These are phyloP conservation scores for Apis cerana DNA, from an alignment of 1,140 invertebrate species.

Conservation along the genomic window DNA sequence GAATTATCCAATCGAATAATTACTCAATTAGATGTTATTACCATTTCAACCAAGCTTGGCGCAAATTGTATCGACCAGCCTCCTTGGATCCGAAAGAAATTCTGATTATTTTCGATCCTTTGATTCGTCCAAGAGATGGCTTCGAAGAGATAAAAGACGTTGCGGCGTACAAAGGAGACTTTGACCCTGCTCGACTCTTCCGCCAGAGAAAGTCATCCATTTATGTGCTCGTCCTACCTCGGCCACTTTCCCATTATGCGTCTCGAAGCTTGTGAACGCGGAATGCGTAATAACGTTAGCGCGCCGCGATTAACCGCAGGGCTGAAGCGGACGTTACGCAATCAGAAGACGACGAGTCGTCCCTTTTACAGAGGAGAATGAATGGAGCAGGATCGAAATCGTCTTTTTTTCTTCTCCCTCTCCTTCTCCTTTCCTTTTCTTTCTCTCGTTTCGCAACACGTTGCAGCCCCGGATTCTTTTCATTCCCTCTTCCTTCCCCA, in stretches of 20 bases:
- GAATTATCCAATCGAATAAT: too few species aligned
- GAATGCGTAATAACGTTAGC: conserved; percentile 32
- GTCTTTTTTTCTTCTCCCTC: not conserved
- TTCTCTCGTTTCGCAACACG: not conserved
- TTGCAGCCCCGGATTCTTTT: not conserved
- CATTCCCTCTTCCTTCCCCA: not conserved
- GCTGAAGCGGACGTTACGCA: conserved; percentile 6
- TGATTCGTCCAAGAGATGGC: not conserved
- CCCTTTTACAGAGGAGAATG: not conserved
- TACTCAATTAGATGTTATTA: too few species aligned
- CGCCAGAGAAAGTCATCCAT: conserved; percentile 34
- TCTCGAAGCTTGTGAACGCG: conserved; percentile 24
- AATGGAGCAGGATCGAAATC: not conserved
- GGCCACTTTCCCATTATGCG: conserved; percentile 44
- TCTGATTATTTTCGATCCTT: not conserved
- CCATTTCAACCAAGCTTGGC: too few species aligned
- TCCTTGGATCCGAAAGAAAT: too few species aligned
- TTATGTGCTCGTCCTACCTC: not conserved
- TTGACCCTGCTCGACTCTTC: conserved; percentile 1
- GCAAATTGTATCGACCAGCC: too few species aligned
- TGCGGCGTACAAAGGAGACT: not conserved
- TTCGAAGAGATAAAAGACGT: not conserved
- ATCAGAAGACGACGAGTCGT: not conserved
- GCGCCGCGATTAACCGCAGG: conserved; percentile 14
- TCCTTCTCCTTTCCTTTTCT: not conserved